Base-by-base conservation (phyloP, 1,140 invertebrate species). In the Hyphantria cunea region DNA sequence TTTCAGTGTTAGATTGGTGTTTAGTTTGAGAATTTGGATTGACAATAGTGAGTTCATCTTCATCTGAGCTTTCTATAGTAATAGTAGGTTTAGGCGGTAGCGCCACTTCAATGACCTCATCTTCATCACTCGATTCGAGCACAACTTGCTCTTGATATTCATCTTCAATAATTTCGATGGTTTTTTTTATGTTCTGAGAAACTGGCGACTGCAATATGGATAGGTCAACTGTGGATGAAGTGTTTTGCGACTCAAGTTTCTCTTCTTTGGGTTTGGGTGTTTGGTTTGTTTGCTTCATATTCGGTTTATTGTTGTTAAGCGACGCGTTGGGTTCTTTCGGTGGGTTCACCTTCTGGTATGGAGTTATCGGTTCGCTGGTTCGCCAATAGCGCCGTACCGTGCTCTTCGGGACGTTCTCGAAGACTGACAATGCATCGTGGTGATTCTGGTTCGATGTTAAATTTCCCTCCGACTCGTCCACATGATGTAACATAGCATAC, bases 21-120 rank as follows among this genome's bases (percentile, higher is more conserved):
- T 68, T 66, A 14, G 63, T n/a, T 42, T 64, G 52, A 15, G 61
- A 67, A 6, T 54, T 15, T 32, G 59, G 34, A 41, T 62, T 53
- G 0, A 72, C 31, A 58, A 68, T 64, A 25, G 48, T 41, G 10
- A 74, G 64, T 58, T 91, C 89, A 60, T 92, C 90, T 66, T 92
- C 90, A 76, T 91, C 91, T 25, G 91, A 91, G 69, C 90, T 92
- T 51, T 92, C 90, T 55, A 91, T 87, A 33, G 83, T 89, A 12
- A 92, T 91, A 6, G 89, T 86, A 2, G 89, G 83, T 68, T 86
- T 87, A 39, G 84, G 80, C 41, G 88, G 86, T 34, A 91, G 64
- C 31, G 72, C 79, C 10, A 91, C 78, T 70, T 91, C 91, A 63
- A 92, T 71, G 13, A 91, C 89, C 66, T 91, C 91, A 78, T 90